These are phyloP conservation scores for Reinhardtius hippoglossoides DNA, from an alignment of 2,113 vertebrate genomes.

Conservation along the genomic window DNA sequence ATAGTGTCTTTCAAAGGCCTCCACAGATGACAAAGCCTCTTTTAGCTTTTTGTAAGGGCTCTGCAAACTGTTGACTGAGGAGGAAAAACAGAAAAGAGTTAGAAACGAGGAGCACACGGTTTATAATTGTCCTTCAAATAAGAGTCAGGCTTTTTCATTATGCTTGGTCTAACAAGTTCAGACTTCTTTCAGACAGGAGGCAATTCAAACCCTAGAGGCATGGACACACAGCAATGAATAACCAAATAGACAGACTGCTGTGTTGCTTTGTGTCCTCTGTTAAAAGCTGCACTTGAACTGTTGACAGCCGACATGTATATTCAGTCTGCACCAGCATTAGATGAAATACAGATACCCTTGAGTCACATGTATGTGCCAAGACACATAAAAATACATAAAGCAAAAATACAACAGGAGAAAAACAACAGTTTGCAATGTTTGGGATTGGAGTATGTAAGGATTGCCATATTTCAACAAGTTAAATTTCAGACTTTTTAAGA, in stretches of 20 bases:
- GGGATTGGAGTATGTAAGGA: too few species aligned
- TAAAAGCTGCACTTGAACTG: neutral
- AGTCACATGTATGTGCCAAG: too few species aligned
- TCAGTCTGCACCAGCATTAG: too few species aligned
- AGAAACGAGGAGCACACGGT: neutral
- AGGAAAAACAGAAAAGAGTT: conserved; percentile 10
- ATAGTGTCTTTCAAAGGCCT: conserved; percentile 97
- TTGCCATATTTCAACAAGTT: too few species aligned
- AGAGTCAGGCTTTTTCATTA: neutral
- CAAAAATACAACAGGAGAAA: too few species aligned
- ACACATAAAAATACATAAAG: too few species aligned
- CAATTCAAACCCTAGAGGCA: neutral
- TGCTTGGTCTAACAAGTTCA: neutral
- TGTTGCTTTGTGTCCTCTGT: neutral
- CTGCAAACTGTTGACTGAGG: conserved; percentile 91
- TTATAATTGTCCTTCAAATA: neutral
- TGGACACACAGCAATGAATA: neutral
- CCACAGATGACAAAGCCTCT: conserved; percentile 96
- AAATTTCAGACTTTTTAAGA: too few species aligned
- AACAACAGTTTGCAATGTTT: too few species aligned
- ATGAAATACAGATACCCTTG: too few species aligned
- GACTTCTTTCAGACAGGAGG: neutral
- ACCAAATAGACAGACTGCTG: neutral
- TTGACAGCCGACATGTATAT: too few species aligned
- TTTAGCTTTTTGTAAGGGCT: conserved; percentile 98